Evolutionary conservation across 1,140 invertebrate species (phyloP), one percentile per base, ranked within the genome.

Genomic region (Pseudobourletiella spinata): DNA sequence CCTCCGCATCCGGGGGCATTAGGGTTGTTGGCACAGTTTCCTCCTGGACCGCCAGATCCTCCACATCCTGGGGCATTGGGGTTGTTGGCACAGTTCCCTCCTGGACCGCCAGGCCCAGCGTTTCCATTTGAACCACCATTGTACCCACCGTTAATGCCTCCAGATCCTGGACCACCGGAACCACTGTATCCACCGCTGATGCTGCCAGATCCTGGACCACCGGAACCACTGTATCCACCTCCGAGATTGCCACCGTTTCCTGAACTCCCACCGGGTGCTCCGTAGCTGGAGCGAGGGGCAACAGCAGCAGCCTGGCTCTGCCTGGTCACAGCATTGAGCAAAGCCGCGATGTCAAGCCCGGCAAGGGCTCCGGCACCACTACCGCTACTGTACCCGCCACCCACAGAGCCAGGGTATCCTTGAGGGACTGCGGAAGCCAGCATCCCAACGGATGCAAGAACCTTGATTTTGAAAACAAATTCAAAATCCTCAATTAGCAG

Each of bases 211-310:
- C 22, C 22, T n/a, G 46, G 22, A n/a, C n/a, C n/a, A 20, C 16
- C 46, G 11, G 46, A 25, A 25, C 16, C 46, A 22, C 6, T 6
- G 18, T 48, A 48, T 26, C 50, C 28, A 28, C 8, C 24, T 14
- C 14, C 46, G 14, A 22, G 46, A 14, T 14, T 8, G 14, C 46
- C 46, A 22, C 22, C 14, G 46, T 48, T 48, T 22, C 3, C 15
- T 22, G 50, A 28, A 14, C 22, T 22, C 4, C 3, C 16, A 8
- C 28, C 25, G 0, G 86, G 86, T 1, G 83, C 80, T 0, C 86
- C 86, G 66, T 88, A 88, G 54, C 81, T 79, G 14, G 8, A 8
- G 4, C 3, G n/a, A 6, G 84, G 84, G 1, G 82, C 78, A 1
- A 78, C 78, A 60, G 80, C 44, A 14, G 11, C 24, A 22, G 46